A percentile compares a stretch with the other conserved stretches of the same genome.
Conservation (phyloP, 2,113 vertebrate genomes). For the Myanophis thanlyinensis region DNA sequence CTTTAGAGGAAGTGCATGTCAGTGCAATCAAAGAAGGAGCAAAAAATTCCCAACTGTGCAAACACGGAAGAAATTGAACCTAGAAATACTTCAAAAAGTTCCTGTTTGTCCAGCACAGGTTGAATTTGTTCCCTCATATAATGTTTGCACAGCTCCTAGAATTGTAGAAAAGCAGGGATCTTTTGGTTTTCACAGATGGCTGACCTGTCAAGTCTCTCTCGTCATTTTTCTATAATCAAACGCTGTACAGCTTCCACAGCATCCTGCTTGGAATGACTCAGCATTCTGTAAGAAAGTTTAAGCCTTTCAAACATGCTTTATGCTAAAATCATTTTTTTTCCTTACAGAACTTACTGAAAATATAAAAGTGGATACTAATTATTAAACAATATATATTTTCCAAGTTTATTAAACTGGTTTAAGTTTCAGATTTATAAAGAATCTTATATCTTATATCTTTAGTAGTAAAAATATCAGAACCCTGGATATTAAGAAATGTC, state of each 20-base stretch:
- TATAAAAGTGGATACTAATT: neutral
- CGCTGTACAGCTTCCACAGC: constrained; percentile 56
- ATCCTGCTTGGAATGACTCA: constrained; percentile 61
- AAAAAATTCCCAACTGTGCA: constrained; percentile 67
- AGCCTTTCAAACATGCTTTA: constrained; percentile 52
- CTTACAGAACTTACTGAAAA: constrained; percentile 38
- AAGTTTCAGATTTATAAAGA: neutral
- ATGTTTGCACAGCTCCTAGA: constrained; percentile 67
- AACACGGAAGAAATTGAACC: constrained; percentile 72
- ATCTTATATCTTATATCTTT: too few relatives aligned
- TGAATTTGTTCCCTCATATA: constrained; percentile 65
- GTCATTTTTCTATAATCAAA: constrained; percentile 62
- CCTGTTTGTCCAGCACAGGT: constrained; percentile 65
- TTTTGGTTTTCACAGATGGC: constrained; percentile 72
- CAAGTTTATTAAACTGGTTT: neutral
- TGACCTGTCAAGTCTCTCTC: constrained; percentile 64
- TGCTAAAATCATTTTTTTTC: constrained; percentile 41
- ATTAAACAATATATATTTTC: neutral
- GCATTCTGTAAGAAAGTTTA: constrained; percentile 14
- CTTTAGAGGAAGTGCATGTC: constrained; percentile 64
- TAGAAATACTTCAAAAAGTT: constrained; percentile 72
- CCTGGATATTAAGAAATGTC: neutral
- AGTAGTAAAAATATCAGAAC: neutral
- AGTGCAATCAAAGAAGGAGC: constrained; percentile 60
- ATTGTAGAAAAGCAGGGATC: constrained; percentile 56